phyloP scores from a whole-genome alignment of 2,888 invertebrate species.

The Epirrita christyi region DNA sequence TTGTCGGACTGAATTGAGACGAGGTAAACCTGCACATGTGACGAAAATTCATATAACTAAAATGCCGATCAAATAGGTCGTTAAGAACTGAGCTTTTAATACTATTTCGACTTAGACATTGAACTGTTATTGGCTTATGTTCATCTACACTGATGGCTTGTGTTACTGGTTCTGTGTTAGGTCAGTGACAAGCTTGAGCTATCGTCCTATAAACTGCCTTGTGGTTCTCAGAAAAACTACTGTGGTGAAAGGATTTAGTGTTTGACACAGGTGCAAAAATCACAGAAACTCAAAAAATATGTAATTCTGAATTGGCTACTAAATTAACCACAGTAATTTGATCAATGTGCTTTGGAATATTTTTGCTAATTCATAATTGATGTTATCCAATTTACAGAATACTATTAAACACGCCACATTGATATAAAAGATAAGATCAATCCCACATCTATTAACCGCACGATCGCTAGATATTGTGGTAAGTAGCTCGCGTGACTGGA shows the following conservation, averaged over 20 bases:
- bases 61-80: slow-evolving; percentile 11
- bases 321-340: slow-evolving; percentile 1
- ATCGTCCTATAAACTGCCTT: no score
- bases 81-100: background rate
- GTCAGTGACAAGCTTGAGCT: no score
- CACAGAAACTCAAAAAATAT: background rate
- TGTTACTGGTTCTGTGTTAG: no score
- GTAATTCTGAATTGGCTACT: background rate
- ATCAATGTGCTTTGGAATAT: background rate
- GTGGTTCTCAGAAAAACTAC: no score
- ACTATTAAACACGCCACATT: slow-evolving; percentile 6
- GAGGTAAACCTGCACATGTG: slow-evolving; percentile 25
- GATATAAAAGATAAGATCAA: slow-evolving; percentile 10
- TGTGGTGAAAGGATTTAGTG: no score
- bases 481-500: background rate
- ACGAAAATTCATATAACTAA: slow-evolving; percentile 12
- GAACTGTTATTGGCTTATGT: background rate
- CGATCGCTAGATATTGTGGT: background rate
- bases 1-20: slow-evolving; percentile 21
- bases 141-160: no score
- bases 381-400: background rate
- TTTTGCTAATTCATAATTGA: background rate
- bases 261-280: no score
- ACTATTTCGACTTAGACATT: background rate
- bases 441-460: slow-evolving; percentile 18